Evolutionary conservation across 2,888 invertebrate genomes (phyloP).

Genomic region (Seira musarum): DNA sequence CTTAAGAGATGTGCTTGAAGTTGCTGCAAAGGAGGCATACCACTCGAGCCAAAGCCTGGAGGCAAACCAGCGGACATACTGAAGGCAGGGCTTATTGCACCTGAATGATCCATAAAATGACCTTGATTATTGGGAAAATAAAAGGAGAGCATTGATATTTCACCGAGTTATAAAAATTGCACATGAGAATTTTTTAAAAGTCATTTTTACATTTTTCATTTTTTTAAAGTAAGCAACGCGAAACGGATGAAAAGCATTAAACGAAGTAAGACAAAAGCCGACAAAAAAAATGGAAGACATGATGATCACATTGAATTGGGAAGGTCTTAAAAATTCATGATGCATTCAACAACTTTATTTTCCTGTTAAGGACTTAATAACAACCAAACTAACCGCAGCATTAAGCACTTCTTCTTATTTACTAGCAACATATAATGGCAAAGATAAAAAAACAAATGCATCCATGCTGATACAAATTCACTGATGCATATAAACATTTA

Average conservation of each 20-base stretch:
- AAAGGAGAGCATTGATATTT: too few relatives aligned
- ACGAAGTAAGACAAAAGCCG: background rate
- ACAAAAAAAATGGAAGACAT: background rate
- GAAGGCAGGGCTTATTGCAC: constrained; percentile 90
- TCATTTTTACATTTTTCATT: constrained; percentile 11
- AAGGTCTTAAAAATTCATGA: background rate
- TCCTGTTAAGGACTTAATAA: background rate
- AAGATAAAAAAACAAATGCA: background rate
- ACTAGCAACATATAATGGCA: too few relatives aligned
- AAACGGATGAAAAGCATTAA: background rate
- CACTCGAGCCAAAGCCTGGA: constrained; percentile 69
- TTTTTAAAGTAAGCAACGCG: background rate
- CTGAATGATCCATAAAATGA: constrained; percentile 70
- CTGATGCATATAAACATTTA: background rate
- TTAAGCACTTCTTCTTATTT: background rate
- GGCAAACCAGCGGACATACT: constrained; percentile 77
- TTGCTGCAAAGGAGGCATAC: constrained; percentile 79
- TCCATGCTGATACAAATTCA: background rate
- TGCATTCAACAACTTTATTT: background rate
- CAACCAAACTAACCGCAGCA: background rate
- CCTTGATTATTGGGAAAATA: constrained; percentile 46
- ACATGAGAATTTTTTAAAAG: too few relatives aligned
- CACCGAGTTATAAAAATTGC: too few relatives aligned
- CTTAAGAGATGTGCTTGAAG: constrained; percentile 86
- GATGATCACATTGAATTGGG: too few relatives aligned